These are phyloP conservation scores for Catocala fraxini DNA, from an alignment of 2,888 invertebrate species.

Conservation along the genomic window DNA sequence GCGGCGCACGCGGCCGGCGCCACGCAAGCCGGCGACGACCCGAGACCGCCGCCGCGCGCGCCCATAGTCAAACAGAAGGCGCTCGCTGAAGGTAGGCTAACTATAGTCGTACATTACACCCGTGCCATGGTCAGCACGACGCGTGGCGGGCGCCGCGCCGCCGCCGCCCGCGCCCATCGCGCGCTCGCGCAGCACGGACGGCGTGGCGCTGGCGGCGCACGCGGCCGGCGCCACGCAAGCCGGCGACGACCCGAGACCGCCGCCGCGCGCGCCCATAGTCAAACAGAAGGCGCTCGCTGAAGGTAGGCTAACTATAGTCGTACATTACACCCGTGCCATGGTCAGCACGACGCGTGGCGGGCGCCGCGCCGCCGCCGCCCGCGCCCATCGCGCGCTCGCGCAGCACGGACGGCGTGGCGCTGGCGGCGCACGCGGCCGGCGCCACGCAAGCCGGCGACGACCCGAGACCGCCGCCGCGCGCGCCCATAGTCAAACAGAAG, in stretches of 20 bases:
- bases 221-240: background rate
- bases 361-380: slow-evolving; percentile 26
- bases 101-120: background rate
- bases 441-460: slow-evolving; percentile 50
- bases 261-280: slow-evolving; percentile 60
- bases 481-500: slow-evolving; percentile 58
- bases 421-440: slow-evolving; percentile 15
- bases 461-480: slow-evolving; percentile 63
- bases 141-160: slow-evolving; percentile 48
- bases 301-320: slow-evolving; percentile 52
- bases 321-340: too few species aligned
- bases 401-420: slow-evolving; percentile 65
- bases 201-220: slow-evolving; percentile 46
- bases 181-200: slow-evolving; percentile 71
- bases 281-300: slow-evolving; percentile 63
- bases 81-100: slow-evolving; percentile 65
- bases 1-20: slow-evolving; percentile 13
- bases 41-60: slow-evolving; percentile 62
- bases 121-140: too few species aligned
- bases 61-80: slow-evolving; percentile 61
- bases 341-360: too few species aligned
- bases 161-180: slow-evolving; percentile 47
- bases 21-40: slow-evolving; percentile 53
- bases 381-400: slow-evolving; percentile 65
- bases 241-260: slow-evolving; percentile 63